These are phyloP conservation scores for Cosmia trapezina DNA, from an alignment of 2,888 invertebrate genomes.

Conservation along the genomic window DNA sequence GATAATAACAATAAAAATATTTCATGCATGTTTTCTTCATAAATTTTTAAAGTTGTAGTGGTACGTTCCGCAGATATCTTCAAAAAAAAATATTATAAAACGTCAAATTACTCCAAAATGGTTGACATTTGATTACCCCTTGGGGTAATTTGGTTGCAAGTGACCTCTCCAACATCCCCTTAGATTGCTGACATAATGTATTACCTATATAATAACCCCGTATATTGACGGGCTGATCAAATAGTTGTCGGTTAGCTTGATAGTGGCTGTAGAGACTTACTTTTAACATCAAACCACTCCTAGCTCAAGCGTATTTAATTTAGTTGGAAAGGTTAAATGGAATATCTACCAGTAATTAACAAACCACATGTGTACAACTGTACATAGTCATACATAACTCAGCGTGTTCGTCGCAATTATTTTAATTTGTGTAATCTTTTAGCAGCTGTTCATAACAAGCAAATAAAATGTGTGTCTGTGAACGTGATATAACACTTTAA, in stretches of 20 bases:
- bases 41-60: too few relatives aligned
- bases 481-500: background rate
- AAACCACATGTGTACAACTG: background rate
- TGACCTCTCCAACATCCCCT: too few relatives aligned
- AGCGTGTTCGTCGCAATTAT: slow-evolving; percentile 2
- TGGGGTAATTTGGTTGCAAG: too few relatives aligned
- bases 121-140: too few relatives aligned
- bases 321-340: slow-evolving; percentile 1
- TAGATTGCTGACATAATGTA: too few relatives aligned
- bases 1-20: too few relatives aligned
- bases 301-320: background rate
- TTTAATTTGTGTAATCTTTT: slow-evolving; percentile 12
- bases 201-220: too few relatives aligned
- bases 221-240: background rate
- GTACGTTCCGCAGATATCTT: too few relatives aligned
- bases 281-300: background rate
- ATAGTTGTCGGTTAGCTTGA: background rate
- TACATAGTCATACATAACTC: background rate
- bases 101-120: too few relatives aligned
- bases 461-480: background rate
- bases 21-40: too few relatives aligned
- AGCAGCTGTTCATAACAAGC: slow-evolving; percentile 2
- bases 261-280: background rate
- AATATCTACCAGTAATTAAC: background rate
- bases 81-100: too few relatives aligned